Conservation (phyloP, 2,888 invertebrate species). For the Ecdyonurus torrentis region DNA sequence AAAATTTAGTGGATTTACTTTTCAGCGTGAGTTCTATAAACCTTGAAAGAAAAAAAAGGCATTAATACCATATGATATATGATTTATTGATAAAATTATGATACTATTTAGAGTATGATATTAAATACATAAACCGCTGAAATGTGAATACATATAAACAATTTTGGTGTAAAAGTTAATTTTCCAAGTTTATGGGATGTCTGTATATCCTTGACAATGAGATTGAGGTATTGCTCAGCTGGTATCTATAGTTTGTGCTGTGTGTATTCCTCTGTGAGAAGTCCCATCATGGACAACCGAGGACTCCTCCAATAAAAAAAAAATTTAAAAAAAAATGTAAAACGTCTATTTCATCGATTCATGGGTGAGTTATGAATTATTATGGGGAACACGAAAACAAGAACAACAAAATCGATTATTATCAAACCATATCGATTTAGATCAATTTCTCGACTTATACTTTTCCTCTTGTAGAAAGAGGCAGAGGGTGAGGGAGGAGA, state of each 20-base stretch:
- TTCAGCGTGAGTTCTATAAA: too few species aligned
- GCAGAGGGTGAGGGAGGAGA: slow-evolving; percentile 16
- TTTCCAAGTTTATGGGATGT: neutral
- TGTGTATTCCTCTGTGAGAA: neutral
- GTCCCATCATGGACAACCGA: neutral
- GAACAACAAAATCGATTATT: neutral
- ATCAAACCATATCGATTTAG: neutral
- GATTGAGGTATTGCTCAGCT: neutral
- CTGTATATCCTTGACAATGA: neutral
- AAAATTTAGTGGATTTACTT: too few species aligned
- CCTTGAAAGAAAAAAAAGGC: too few species aligned
- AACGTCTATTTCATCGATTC: neutral
- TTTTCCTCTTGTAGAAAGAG: slow-evolving; percentile 1
- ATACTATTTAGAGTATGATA: too few species aligned
- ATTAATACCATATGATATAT: too few species aligned
- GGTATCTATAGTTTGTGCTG: neutral
- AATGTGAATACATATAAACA: too few species aligned
- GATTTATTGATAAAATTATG: too few species aligned
- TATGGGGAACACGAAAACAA: neutral
- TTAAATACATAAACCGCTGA: too few species aligned
- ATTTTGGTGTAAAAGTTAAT: too few species aligned
- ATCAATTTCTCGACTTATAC: neutral
- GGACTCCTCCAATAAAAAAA: neutral
- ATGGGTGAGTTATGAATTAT: neutral
- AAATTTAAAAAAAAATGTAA: too few species aligned